Conservation (phyloP, 2,113 vertebrate species). For the Elachura formosa region DNA sequence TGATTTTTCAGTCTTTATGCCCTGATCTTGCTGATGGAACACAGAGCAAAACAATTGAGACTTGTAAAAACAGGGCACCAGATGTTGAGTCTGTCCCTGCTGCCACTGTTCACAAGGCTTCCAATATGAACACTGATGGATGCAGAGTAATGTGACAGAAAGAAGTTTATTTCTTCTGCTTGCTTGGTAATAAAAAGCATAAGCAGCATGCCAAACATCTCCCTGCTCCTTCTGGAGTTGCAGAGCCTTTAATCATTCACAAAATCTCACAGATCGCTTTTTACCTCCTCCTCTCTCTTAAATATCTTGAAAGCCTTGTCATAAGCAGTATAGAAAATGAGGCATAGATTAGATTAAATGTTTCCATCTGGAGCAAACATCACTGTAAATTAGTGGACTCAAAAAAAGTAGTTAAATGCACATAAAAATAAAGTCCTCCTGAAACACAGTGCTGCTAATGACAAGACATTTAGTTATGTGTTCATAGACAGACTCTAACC, state of each 20-base stretch:
- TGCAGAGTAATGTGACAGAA: not conserved
- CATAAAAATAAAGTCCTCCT: not conserved
- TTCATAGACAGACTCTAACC: not conserved
- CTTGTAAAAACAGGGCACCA: not conserved
- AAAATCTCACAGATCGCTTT: not conserved
- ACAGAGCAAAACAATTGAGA: not conserved
- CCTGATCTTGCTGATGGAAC: not conserved
- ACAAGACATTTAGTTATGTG: not conserved
- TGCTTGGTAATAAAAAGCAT: not conserved
- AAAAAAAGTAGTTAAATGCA: slow-evolving; percentile 30
- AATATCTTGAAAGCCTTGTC: slow-evolving; percentile 24
- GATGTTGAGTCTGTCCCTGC: not conserved
- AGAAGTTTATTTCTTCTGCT: not conserved
- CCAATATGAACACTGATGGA: fast-evolving
- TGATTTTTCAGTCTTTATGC: not conserved
- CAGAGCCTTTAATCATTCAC: not conserved
- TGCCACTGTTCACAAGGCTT: not conserved
- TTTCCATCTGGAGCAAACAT: slow-evolving; percentile 36
- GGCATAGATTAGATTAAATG: slow-evolving; percentile 40
- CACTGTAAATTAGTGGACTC: not conserved
- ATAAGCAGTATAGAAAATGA: slow-evolving; percentile 5
- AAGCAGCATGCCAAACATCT: not conserved
- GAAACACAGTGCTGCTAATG: not conserved
- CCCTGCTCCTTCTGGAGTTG: not conserved
- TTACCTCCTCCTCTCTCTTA: not conserved